Base-by-base conservation (phyloP, 2,888 invertebrate genomes). In the Meliscaeva auricollis region DNA sequence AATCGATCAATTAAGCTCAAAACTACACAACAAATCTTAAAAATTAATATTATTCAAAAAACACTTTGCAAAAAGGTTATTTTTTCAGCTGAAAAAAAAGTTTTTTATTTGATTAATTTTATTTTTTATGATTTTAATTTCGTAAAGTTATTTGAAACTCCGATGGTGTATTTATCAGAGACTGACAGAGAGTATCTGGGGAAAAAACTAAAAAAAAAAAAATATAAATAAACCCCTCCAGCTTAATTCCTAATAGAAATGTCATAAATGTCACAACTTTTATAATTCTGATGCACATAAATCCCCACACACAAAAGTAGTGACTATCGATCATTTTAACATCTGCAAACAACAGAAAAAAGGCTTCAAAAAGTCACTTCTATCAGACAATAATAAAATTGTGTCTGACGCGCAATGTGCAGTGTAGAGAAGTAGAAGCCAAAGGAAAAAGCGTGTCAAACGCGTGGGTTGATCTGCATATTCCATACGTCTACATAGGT, bases 391-490 rank as follows among this genome's bases (percentile, higher is more conserved):
- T 15, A 58, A 38, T 17, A n/a, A n/a, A n/a, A 73, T 62, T 76
- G 74, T 72, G 32, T 68, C 26, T 73, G 41, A 30, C 44, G 2
- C 11, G 8, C 58, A 17, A 1, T 8, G n/a, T 9, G 5, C 7
- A n/a, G 13, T n/a, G 2, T 20, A 20, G 56, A 38, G 41, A 58
- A 30, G 26, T 38, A 38, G 26, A 26, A 26, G 26, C 20, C 11
- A 26, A 20, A 46, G 56, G 30, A 35, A 81, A 82, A 87, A 78
- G 82, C 87, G 82, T 82, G 82, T 78, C 87, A 78, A 74, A 74
- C 72, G 81, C 82, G 87, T 87, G 87, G 87, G 81, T 30, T 22
- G 81, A 80, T 77, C 46, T 69, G 73, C 72, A 81, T 81, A 77
- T 66, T 73, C 60, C 50, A 22, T 41, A 30, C 62, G 20, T 76